Conservation (phyloP, 2,888 invertebrate genomes). For the Epinotia bilunana region DNA sequence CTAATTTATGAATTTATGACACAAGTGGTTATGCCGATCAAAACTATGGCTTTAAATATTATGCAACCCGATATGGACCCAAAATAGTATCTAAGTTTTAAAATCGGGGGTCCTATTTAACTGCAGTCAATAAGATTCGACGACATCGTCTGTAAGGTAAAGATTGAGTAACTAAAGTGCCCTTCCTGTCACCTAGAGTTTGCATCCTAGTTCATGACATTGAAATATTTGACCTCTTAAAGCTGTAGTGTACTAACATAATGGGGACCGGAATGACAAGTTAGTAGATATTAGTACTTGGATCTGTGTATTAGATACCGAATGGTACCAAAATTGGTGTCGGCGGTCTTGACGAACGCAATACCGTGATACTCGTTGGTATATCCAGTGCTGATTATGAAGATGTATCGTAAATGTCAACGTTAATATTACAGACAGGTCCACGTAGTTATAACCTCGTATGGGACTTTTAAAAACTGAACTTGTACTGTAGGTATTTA, state of each 20-base stretch:
- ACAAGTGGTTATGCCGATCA: no score
- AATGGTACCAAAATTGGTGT: background rate
- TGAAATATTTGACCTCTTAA: background rate
- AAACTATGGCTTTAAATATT: no score
- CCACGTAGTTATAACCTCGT: background rate
- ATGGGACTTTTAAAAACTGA: background rate
- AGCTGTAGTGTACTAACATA: background rate
- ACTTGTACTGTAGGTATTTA: background rate
- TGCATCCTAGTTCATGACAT: background rate
- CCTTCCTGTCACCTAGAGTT: background rate
- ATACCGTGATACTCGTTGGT: no score
- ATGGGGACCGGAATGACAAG: background rate
- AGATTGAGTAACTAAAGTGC: background rate
- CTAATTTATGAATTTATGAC: no score
- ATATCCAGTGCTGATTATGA: no score
- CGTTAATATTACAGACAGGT: background rate
- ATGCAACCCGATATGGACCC: no score
- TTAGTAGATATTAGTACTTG: background rate
- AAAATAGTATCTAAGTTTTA: no score
- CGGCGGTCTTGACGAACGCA: background rate
- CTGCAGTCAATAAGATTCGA: no score
- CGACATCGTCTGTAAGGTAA: no score
- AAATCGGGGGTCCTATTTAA: no score
- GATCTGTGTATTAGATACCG: background rate
- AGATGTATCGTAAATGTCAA: background rate